Evolutionary conservation across 2,113 vertebrate species (phyloP).

Genomic region (Connochaetes taurinus): DNA sequence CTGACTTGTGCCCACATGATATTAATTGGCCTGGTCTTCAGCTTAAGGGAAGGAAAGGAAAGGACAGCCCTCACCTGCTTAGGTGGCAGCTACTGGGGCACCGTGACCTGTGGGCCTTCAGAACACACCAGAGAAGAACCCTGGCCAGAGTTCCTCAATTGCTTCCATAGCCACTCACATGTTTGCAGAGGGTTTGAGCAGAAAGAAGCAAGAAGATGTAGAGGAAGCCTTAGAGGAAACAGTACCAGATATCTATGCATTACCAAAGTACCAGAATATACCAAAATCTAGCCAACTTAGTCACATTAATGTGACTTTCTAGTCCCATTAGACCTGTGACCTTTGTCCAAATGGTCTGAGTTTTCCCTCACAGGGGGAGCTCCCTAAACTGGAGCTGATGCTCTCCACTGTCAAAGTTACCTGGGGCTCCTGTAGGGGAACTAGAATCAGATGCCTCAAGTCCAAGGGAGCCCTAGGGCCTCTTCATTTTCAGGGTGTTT

Average conservation of each 20-base stretch:
- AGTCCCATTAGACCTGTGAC: background rate
- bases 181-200: background rate
- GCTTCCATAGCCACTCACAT: background rate
- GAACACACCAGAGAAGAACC: background rate
- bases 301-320: background rate
- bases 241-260: background rate
- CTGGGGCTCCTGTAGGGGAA: background rate
- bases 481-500: background rate
- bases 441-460: background rate
- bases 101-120: background rate
- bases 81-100: background rate
- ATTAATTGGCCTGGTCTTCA: background rate
- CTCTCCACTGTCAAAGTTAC: background rate
- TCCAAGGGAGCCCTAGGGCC: background rate
- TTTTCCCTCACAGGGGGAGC: background rate
- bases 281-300: background rate
- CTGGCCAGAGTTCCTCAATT: background rate
- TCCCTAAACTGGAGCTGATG: background rate
- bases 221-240: background rate
- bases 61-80: background rate
- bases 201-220: background rate
- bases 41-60: background rate
- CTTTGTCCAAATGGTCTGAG: background rate
- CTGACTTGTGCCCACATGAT: background rate
- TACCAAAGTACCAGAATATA: background rate